These are phyloP conservation scores for Paedocypris sp. DNA, from an alignment of 2,113 vertebrate species.

Conservation along the genomic window DNA sequence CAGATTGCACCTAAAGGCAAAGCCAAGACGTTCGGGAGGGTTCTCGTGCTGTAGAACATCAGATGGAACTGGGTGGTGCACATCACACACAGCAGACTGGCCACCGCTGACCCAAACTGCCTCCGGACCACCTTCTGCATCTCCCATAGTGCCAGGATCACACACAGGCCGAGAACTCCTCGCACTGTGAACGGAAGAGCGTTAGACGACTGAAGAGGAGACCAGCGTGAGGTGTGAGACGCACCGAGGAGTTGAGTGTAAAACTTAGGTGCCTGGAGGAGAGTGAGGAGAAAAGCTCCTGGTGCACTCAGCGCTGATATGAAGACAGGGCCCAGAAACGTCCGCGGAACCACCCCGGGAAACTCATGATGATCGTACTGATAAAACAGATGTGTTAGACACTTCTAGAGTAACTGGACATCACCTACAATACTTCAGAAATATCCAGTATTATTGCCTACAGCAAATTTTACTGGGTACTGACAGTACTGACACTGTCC, in stretches of 20 bases:
- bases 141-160: constrained; percentile 72
- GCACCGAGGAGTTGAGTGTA: constrained; percentile 67
- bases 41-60: constrained; percentile 93
- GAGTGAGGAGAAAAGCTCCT: constrained; percentile 54
- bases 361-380: constrained; percentile 95
- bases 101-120: constrained; percentile 77
- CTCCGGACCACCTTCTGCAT: constrained; percentile 75
- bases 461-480: no score
- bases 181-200: constrained; percentile 61
- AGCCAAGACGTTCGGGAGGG: constrained; percentile 84
- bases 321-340: constrained; percentile 80
- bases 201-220: not conserved
- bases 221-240: not conserved
- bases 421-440: no score
- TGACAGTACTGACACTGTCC: no score
- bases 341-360: constrained; percentile 89
- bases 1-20: constrained; percentile 70
- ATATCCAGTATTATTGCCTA: no score
- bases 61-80: constrained; percentile 88
- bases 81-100: constrained; percentile 73
- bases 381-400: constrained; percentile 30
- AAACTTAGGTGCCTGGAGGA: constrained; percentile 72
- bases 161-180: constrained; percentile 69
- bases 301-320: constrained; percentile 72
- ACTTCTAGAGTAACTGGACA: no score